A percentile compares a stretch with the other conserved stretches of the same genome.
Conservation (phyloP, 1,140 invertebrate species). For the Formica selysi region DNA sequence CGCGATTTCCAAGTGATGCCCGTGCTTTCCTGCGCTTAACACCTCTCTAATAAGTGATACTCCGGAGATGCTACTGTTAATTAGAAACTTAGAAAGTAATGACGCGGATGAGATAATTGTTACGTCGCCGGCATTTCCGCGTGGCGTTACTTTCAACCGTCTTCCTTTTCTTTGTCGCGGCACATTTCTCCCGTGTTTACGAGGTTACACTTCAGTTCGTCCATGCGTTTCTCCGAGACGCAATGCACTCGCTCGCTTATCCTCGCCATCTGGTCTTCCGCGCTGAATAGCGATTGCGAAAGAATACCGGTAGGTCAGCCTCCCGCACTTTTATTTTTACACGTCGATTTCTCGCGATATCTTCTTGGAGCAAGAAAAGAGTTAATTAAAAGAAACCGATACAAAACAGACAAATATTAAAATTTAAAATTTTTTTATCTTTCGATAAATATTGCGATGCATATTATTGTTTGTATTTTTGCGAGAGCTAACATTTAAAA, state of each 20-base stretch:
- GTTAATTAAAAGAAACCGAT: background rate
- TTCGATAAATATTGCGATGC: too few relatives aligned
- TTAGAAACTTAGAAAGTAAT: conserved; percentile 65
- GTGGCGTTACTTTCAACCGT: conserved; percentile 59
- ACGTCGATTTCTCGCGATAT: conserved; percentile 23
- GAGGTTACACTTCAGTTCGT: conserved; percentile 54
- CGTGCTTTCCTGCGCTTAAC: conserved; percentile 10
- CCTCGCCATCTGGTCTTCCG: conserved; percentile 54
- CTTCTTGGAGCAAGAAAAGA: background rate
- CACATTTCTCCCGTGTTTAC: conserved; percentile 64
- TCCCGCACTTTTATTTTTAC: conserved; percentile 24
- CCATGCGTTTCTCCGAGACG: conserved; percentile 54
- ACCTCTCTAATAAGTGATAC: conserved; percentile 45
- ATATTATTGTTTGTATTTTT: background rate
- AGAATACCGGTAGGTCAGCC: conserved; percentile 45
- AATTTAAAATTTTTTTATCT: background rate
- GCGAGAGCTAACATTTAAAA: background rate
- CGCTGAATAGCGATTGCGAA: conserved; percentile 52
- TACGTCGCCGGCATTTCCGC: conserved; percentile 57
- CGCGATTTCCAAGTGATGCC: background rate
- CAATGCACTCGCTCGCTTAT: conserved; percentile 56
- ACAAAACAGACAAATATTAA: background rate
- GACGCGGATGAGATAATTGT: conserved; percentile 63
- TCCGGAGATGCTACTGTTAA: conserved; percentile 24
- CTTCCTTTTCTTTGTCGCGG: conserved; percentile 61